Conservation (phyloP, 2,888 invertebrate species). For the Megamerina dolium region DNA sequence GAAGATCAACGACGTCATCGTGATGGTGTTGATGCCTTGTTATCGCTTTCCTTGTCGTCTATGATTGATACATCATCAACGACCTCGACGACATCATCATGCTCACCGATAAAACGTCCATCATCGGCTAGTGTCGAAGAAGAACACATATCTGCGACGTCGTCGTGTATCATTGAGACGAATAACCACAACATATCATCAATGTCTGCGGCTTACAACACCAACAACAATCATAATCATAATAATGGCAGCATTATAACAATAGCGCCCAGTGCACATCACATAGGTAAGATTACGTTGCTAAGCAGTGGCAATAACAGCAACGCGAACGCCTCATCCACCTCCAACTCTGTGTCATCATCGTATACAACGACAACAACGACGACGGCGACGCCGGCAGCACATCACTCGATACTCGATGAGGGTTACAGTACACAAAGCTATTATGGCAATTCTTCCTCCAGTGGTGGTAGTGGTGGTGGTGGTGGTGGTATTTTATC, state of each 20-base stretch:
- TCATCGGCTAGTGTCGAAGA: slow-evolving; percentile 39
- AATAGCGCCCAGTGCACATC: too few relatives aligned
- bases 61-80: slow-evolving; percentile 35
- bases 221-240: slow-evolving; percentile 7
- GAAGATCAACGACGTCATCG: slow-evolving; percentile 67
- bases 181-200: slow-evolving; percentile 12
- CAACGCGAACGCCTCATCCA: slow-evolving; percentile 13
- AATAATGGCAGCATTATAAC: slow-evolving; percentile 20
- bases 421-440: slow-evolving; percentile 35
- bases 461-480: not conserved
- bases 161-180: too few relatives aligned
- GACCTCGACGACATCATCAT: too few relatives aligned
- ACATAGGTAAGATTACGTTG: slow-evolving; percentile 34
- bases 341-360: slow-evolving; percentile 13
- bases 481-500: too few relatives aligned
- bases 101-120: slow-evolving; percentile 46
- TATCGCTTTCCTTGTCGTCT: slow-evolving; percentile 71
- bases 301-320: slow-evolving; percentile 25
- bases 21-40: slow-evolving; percentile 71
- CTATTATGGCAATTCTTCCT: slow-evolving; percentile 23
- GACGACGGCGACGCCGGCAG: slow-evolving; percentile 16
- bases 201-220: slow-evolving; percentile 16
- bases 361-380: slow-evolving; percentile 19
- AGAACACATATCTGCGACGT: slow-evolving; percentile 35
- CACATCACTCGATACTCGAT: slow-evolving; percentile 27